phyloP scores from a whole-genome alignment of 2,888 invertebrate genomes.

The Acrobasis repandana region DNA sequence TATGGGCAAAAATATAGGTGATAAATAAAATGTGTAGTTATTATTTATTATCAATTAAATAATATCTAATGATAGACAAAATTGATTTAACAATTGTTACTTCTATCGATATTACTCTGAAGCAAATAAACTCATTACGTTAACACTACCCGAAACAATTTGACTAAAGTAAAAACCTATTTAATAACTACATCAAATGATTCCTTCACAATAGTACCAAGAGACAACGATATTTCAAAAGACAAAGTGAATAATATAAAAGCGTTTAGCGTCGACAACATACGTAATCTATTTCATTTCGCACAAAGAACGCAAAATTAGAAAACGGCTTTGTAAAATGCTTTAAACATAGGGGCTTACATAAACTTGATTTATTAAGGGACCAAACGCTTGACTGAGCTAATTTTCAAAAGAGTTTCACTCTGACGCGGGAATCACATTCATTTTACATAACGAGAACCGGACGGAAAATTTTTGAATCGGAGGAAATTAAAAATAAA shows the following conservation, averaged over 20 bases:
- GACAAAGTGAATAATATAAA: not conserved
- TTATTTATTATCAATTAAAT: too few relatives aligned
- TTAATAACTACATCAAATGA: not conserved
- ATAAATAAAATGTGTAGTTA: too few relatives aligned
- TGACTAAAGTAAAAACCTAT: not conserved
- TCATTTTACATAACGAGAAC: slow-evolving; percentile 46
- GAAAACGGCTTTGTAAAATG: slow-evolving; percentile 17
- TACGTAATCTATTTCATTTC: slow-evolving; percentile 18
- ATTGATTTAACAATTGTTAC: not conserved
- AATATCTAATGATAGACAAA: not conserved
- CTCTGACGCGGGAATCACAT: slow-evolving; percentile 47
- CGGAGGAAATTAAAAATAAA: slow-evolving; percentile 53
- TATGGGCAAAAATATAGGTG: too few relatives aligned
- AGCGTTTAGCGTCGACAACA: slow-evolving; percentile 1
- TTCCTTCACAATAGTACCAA: not conserved
- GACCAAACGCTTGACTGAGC: slow-evolving; percentile 47
- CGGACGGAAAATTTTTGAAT: slow-evolving; percentile 48
- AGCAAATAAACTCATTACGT: not conserved
- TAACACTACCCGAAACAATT: not conserved
- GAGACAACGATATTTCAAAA: not conserved
- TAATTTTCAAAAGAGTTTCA: slow-evolving; percentile 63
- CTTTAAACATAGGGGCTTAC: slow-evolving; percentile 41
- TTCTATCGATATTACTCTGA: not conserved
- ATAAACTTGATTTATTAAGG: slow-evolving; percentile 64
- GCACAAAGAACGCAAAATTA: slow-evolving; percentile 22